Base-by-base conservation (phyloP, 2,888 invertebrate species). In the Mesochorus sp. region DNA sequence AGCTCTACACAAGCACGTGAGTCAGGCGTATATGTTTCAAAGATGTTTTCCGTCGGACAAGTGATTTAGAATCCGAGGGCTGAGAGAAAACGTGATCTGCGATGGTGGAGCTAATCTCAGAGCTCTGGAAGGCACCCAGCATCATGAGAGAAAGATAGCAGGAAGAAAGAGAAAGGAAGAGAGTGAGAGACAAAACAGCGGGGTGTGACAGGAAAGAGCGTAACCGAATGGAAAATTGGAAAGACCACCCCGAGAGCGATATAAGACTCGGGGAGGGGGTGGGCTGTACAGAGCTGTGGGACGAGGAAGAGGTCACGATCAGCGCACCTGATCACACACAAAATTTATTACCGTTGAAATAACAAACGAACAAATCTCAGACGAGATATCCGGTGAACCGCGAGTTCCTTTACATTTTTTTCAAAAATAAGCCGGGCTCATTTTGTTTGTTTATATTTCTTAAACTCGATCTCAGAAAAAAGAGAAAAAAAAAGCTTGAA, bases 41-140 rank as follows among this genome's bases (percentile, higher is more conserved):
- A 70, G 70, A 49, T 37, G 64, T 55, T 59, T 37, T 39, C 64
- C 67, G 67, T 71, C 59, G 68, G 67, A 39, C 53, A 59, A 77
- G 72, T 82, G 81, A 82, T 82, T 81, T 80, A 82, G 66, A 71
- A 75, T 57, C 75, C 31, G 59, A 55, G 78, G 76, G 76, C 76
- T 80, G 82, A 66, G 68, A 75, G 59, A 72, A 66, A 80, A 81
- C 80, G 82, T 82, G 82, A 81, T 80, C 79, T 49, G 75, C 67
- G 72, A 72, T 53, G 71, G 68, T 47, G 47, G 44, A 81, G 78
- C 68, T 79, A 78, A 78, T 76, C 80, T 47, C n/a, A n/a, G 64
- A 59, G 76, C 44, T 55, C 8, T 8, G 51, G 51, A 49, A 64
- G 49, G 64, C 71, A 64, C 62, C 31, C 42, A 42, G 55, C 17